Evolutionary conservation across 2,113 vertebrate genomes (phyloP), one percentile per base, ranked within the genome.

Genomic region (Platysternon megacephalum): DNA sequence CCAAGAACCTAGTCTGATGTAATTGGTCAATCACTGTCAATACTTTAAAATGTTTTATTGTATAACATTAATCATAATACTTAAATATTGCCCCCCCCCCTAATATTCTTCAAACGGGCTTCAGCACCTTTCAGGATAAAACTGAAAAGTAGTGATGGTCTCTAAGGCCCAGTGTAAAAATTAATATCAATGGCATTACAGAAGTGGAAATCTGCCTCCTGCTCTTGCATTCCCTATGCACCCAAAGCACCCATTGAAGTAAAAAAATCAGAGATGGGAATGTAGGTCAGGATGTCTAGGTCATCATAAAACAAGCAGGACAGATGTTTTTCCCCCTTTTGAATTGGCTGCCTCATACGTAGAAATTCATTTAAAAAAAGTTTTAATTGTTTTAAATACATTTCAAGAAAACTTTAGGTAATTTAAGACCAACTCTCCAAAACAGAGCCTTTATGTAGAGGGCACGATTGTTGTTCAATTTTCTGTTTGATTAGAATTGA

Each of bases 31-130:
- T 93, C 55, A 11, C 79, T 87, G 76, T 46, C 32, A 79, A 44
- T 79, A 61, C 79, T 84, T 91, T 96, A 93, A 96, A 96, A 95
- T 94, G 93, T 96, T 97, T 93, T 89, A 89, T 93, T 93, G 35
- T 88, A 53, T 85, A 48, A 51, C 93, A 91, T 95, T 90, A 94
- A 84, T 96, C 79, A 39, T 51, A 35, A 55, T 95, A 46, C 44
- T n/a, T 92, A 92, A 94, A 93, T 95, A 78, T 51, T 86, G 17
- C 26, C 87, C 83, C 84, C 83, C 84, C 91, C 49, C 29, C n/a
- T 0, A 0, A 88, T 94, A 68, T 12, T 68, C 61, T 94, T 48
- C 80, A 87, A 6, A 90, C 29, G 24, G 93, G 21, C 49, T 46
- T 29, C 55, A 86, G n/a, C 26, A 44, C 72, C 93, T 96, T 29